Conservation (phyloP, 2,797 vertebrate species). For the Nothura maculosa region DNA sequence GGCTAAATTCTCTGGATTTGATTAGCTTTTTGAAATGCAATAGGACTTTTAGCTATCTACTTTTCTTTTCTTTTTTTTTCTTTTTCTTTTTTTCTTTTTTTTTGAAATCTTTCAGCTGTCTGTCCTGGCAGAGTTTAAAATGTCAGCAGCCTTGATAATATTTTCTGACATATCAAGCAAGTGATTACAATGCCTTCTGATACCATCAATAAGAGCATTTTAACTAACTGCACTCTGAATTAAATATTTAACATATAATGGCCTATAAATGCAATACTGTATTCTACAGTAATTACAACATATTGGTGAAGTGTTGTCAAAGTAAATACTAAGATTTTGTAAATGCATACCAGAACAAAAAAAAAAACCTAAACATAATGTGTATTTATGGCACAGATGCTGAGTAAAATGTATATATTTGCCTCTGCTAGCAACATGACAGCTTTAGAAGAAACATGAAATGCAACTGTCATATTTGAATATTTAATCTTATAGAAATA, state of each 20-base stretch:
- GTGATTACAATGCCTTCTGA: conserved; percentile 11
- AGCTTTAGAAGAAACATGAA: not conserved
- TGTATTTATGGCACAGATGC: not conserved
- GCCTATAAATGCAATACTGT: not conserved
- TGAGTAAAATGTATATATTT: not conserved
- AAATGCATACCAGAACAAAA: not conserved
- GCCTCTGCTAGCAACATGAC: not conserved
- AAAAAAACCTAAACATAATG: not conserved
- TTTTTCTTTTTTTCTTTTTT: not conserved
- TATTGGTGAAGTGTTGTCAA: not conserved
- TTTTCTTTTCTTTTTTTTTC: too few relatives aligned
- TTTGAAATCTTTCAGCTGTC: not conserved
- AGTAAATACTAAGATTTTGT: not conserved
- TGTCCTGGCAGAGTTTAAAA: not conserved
- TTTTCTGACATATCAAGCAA: not conserved
- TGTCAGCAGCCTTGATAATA: not conserved
- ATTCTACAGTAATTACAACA: not conserved
- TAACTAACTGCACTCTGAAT: not conserved
- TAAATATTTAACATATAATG: not conserved
- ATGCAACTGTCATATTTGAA: not conserved
- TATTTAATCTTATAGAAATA: not conserved
- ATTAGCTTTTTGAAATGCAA: not conserved
- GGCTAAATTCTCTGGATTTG: not conserved
- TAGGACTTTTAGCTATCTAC: not conserved
- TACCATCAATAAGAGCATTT: not conserved